phyloP scores from a whole-genome alignment of 37 sponge, comb jelly and placozoan species.

The Chondrilla cf. caribensis region DNA sequence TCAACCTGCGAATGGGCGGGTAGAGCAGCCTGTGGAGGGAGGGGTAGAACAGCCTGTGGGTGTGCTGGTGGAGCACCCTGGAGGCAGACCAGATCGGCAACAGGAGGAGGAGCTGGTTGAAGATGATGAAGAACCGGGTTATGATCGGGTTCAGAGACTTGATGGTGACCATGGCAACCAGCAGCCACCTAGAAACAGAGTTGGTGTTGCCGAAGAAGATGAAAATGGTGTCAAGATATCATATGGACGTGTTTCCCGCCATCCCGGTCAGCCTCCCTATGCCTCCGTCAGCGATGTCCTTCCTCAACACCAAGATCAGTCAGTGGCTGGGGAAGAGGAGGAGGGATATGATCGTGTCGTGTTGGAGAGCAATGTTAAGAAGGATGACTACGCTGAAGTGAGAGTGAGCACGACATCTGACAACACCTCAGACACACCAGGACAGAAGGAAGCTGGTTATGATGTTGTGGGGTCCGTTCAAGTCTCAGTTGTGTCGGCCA shows the following conservation, averaged over 20 bases:
- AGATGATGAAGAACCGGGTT: slow-evolving; percentile 13
- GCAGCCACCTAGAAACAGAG: not conserved
- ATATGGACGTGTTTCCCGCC: slow-evolving; percentile 2
- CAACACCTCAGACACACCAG: too few species aligned
- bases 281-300: slow-evolving; percentile 7
- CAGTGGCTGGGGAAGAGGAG: not conserved
- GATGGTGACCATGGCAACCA: not conserved
- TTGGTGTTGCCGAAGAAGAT: not conserved
- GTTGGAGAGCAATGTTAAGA: not conserved
- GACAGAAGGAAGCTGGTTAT: not conserved
- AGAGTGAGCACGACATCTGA: not conserved
- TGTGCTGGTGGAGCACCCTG: too few species aligned
- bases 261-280: slow-evolving; percentile 5
- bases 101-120: not conserved
- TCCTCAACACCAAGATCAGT: slow-evolving; percentile 13
- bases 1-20: too few species aligned
- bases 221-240: not conserved
- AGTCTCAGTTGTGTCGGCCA: not conserved
- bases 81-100: too few species aligned
- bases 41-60: too few species aligned
- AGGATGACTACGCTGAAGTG: slow-evolving; percentile 42
- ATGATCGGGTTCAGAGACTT: not conserved
- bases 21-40: too few species aligned
- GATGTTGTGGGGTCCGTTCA: not conserved
- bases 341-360: not conserved